Conservation (phyloP, 1,140 invertebrate species). For the Phocides pigmalion region DNA sequence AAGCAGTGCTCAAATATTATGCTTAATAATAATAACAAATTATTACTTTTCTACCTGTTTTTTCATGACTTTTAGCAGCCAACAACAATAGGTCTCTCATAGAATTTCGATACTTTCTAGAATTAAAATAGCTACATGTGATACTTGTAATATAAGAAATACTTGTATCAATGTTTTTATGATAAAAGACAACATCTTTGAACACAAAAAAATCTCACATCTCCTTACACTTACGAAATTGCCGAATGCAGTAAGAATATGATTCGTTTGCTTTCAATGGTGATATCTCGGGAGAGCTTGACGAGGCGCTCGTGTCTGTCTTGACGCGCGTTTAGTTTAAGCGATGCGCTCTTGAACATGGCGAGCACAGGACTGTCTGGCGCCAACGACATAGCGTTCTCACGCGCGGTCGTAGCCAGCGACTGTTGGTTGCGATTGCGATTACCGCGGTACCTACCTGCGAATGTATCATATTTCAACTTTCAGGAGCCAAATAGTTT, state of each 20-base stretch:
- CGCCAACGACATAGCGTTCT: slow-evolving; percentile 54
- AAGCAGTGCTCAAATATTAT: too few relatives aligned
- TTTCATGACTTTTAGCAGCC: too few relatives aligned
- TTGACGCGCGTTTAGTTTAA: slow-evolving; percentile 91
- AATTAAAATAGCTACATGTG: too few relatives aligned
- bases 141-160: too few relatives aligned
- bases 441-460: slow-evolving; percentile 60
- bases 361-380: slow-evolving; percentile 85
- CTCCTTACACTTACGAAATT: slow-evolving; percentile 64
- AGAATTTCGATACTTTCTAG: too few relatives aligned
- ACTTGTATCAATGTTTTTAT: too few relatives aligned
- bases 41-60: too few relatives aligned
- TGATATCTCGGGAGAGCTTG: slow-evolving; percentile 94
- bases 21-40: too few relatives aligned
- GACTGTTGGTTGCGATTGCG: slow-evolving; percentile 52
- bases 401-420: slow-evolving; percentile 55
- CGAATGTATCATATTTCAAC: slow-evolving; percentile 27
- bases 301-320: slow-evolving; percentile 94
- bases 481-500: too few relatives aligned
- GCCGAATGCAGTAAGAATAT: slow-evolving; percentile 94
- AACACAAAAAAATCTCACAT: not conserved
- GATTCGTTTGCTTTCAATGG: slow-evolving; percentile 95
- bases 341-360: slow-evolving; percentile 88
- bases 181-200: too few relatives aligned
- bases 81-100: too few relatives aligned